Evolutionary conservation across 92 coral and sea anemone genomes (phyloP), one percentile per base, ranked within the genome.

Genomic region (Porites cylindrica): DNA sequence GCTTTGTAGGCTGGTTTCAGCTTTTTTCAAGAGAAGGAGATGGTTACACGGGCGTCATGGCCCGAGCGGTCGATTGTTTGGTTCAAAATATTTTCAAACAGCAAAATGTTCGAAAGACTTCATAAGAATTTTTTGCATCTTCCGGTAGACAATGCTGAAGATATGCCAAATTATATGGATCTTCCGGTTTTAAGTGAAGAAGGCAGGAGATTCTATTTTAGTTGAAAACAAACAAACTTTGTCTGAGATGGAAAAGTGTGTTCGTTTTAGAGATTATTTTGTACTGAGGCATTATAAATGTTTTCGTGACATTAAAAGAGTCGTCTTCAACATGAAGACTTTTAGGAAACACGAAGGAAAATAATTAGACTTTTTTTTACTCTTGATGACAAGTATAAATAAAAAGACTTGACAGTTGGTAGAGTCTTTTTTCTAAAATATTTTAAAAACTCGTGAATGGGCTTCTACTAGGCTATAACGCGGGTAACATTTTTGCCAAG

Each of bases 1-100:
- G 98, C 4, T 95, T 95, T 70, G 86, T 88, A 8, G 90, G 81
- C 18, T 95, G 98, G 98, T 95, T 95, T 91, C 96, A 95, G 64
- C 85, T 95, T 21, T 78, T 82, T 7, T 88, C 98, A 29, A 83
- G 98, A 38, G 94, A 95, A 51, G 98, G 94, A 7, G 95, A 90
- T 16, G 98, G 98, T 0, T 95, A 95, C 56, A 95, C 92, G 11
- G 94, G 93, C 7, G 94, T 86, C 3, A 95, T 95, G 98, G 72
- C 89, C 64, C 87, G 84, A 24, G 98, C 98, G 3, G 93, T 95
- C 12, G 89, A 95, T 70, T 93, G 96, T 88, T 81, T 95, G 59
- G 96, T 95, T 56, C 82, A 88, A 21, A 87, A 86, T 70, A 95
- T 95, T 72, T 93, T 93, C 77, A 91, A 95, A 81, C 92, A 84